A percentile compares a stretch with the other conserved stretches of the same genome.
Conservation (phyloP, 2,113 vertebrate genomes). For the Hippocampus barbouri region DNA sequence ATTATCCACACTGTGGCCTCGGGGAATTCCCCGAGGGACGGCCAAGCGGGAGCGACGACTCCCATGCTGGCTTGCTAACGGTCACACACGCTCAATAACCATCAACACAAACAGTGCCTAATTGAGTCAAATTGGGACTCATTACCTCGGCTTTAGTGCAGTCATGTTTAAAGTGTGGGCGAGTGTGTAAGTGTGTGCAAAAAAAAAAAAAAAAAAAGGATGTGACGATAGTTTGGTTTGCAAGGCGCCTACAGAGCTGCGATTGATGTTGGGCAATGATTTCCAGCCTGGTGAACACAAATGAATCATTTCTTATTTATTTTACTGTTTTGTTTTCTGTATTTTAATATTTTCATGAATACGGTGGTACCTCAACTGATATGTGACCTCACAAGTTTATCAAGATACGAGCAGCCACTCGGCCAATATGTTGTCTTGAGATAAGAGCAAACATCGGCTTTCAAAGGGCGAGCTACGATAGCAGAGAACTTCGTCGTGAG, state of each 20-base stretch:
- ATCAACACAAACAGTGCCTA: conserved; percentile 64
- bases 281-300: neutral
- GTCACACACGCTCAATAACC: conserved; percentile 51
- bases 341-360: neutral
- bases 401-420: too few relatives aligned
- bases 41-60: conserved; percentile 27
- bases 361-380: too few relatives aligned
- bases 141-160: conserved; percentile 50
- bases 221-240: neutral
- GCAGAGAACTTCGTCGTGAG: too few relatives aligned
- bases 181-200: conserved; percentile 3
- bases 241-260: neutral
- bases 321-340: neutral
- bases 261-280: neutral
- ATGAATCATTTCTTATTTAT: neutral
- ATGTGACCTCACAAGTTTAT: too few relatives aligned
- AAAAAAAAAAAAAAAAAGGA: neutral
- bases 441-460: too few relatives aligned
- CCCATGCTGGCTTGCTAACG: conserved; percentile 35
- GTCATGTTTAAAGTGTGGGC: conserved; percentile 26
- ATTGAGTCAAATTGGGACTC: conserved; percentile 64
- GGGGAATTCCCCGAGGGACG: conserved; percentile 50
- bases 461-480: too few relatives aligned
- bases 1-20: conserved; percentile 65
- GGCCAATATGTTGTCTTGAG: too few relatives aligned